phyloP scores from a whole-genome alignment of 1,140 invertebrate genomes.

The Rhagoletis pomonella region DNA sequence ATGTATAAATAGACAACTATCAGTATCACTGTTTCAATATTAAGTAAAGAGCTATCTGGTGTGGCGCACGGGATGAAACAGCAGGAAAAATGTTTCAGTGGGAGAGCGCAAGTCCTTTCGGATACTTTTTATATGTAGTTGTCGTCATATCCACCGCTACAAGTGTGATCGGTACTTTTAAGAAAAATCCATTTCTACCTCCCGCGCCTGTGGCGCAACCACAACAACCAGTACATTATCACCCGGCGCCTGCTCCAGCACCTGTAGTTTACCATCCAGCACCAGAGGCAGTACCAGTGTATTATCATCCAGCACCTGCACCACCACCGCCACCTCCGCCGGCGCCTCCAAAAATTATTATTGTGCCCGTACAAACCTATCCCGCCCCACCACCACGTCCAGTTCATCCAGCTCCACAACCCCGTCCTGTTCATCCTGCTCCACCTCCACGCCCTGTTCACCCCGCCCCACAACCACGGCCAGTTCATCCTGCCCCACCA shows the following conservation, averaged over 20 bases:
- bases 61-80: not conserved
- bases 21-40: not conserved
- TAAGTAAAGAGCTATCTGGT: not conserved
- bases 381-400: not conserved
- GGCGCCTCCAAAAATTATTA: not conserved
- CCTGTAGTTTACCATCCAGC: not conserved
- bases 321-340: not conserved
- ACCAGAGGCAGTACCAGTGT: not conserved
- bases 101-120: not conserved
- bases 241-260: constrained; percentile 1
- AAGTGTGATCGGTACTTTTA: constrained; percentile 8
- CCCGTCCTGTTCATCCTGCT: constrained; percentile 2
- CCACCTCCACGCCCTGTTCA: constrained; percentile 10
- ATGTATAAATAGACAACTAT: constrained; percentile 10
- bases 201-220: not conserved
- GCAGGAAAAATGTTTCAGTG: not conserved
- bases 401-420: constrained; percentile 3
- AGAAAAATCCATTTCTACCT: constrained; percentile 35
- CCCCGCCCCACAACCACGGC: not conserved
- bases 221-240: constrained; percentile 14
- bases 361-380: constrained; percentile 35
- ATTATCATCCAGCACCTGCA: not conserved
- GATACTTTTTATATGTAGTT: not conserved
- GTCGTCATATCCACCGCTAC: not conserved
- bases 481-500: constrained; percentile 15